Evolutionary conservation across 2,888 invertebrate genomes (phyloP).

Genomic region (Ectemnius continuus): DNA sequence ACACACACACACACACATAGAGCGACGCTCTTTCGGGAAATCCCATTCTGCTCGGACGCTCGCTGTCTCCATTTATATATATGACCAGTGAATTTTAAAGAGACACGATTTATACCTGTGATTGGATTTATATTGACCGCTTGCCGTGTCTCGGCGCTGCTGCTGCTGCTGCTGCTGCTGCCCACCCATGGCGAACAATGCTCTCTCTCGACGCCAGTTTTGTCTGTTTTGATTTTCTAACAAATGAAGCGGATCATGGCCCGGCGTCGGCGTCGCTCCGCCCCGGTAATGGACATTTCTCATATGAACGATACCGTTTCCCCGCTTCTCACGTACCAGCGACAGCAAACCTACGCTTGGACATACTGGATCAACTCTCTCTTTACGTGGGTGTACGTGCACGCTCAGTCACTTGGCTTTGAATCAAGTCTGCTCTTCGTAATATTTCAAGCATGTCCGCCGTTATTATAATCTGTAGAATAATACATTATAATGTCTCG

Average conservation of each 20-base stretch:
- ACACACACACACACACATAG: too few relatives aligned
- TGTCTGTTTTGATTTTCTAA: constrained; percentile 36
- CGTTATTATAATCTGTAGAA: too few relatives aligned
- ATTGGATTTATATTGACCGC: constrained; percentile 38
- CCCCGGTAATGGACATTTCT: constrained; percentile 14
- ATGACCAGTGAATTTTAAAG: constrained; percentile 31
- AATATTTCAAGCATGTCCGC: too few relatives aligned
- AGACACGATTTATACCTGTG: constrained; percentile 39
- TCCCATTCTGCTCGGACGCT: neutral
- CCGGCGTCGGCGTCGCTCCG: neutral
- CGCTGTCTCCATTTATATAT: neutral
- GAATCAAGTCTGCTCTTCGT: too few relatives aligned
- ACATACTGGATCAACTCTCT: too few relatives aligned
- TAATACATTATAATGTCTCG: too few relatives aligned
- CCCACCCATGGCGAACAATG: constrained; percentile 30
- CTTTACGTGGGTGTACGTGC: too few relatives aligned
- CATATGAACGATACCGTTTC: constrained; percentile 3
- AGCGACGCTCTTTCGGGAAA: constrained; percentile 6
- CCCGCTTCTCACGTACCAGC: too few relatives aligned
- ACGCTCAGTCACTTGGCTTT: too few relatives aligned
- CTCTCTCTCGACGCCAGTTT: neutral
- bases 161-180: neutral
- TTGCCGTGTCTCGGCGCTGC: neutral
- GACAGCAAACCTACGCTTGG: too few relatives aligned
- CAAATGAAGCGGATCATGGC: constrained; percentile 29